phyloP scores from a whole-genome alignment of 1,140 invertebrate species.

The Macrosteles quadrilineatus region DNA sequence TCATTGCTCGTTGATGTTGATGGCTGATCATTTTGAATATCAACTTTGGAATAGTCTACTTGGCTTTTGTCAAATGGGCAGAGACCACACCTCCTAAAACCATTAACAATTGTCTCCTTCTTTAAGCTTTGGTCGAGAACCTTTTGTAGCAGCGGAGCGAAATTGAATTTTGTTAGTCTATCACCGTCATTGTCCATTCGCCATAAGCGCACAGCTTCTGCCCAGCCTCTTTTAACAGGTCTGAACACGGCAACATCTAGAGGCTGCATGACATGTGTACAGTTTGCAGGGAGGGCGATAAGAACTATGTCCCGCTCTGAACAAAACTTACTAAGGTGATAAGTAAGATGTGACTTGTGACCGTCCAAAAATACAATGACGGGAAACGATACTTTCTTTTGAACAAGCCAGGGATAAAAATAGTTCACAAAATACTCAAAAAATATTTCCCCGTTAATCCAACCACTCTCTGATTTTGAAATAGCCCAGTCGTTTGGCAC shows the following conservation, averaged over 20 bases:
- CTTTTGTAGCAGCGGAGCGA: too few species aligned
- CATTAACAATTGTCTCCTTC: too few species aligned
- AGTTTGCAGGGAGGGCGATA: background rate
- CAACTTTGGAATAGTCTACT: too few species aligned
- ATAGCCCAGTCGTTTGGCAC: background rate
- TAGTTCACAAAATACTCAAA: constrained; percentile 38
- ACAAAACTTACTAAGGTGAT: background rate
- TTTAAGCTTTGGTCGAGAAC: too few species aligned
- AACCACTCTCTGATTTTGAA: background rate
- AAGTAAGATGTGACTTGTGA: constrained; percentile 41
- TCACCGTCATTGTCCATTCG: too few species aligned
- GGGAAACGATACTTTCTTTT: constrained; percentile 40
- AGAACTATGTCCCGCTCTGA: background rate
- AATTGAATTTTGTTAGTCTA: too few species aligned
- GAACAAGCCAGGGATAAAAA: constrained; percentile 35
- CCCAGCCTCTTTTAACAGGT: background rate
- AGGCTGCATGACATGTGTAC: background rate
- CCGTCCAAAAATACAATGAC: constrained; percentile 52
- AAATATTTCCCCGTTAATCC: too few species aligned
- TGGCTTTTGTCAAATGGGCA: too few species aligned
- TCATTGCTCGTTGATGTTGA: too few species aligned
- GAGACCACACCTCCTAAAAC: too few species aligned
- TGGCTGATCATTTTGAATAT: too few species aligned
- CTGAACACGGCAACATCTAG: background rate
- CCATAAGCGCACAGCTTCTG: too few species aligned